Base-by-base conservation (phyloP, 1,140 invertebrate genomes). In the Diabrotica virgifera region DNA sequence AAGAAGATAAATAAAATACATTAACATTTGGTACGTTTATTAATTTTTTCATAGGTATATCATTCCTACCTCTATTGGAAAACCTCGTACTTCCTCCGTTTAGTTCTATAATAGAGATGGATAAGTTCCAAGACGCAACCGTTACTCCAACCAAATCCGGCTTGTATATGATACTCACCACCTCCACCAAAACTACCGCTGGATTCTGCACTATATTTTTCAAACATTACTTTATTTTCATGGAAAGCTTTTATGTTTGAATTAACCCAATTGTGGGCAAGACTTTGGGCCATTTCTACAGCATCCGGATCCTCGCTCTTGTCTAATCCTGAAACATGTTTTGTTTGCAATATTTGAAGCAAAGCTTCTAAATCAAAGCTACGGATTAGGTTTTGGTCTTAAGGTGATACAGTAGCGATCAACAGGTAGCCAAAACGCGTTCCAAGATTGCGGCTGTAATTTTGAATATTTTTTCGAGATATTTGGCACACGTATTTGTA, bases 101-200 rank as follows among this genome's bases (percentile, higher is more conserved):
- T 70, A 13, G 62, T 53, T 38, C 69, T 36, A 59, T 60, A 68
- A 24, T 66, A 70, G 14, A 65, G 63, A 61, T 70, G 62, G 54
- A 73, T 69, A 5, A 73, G 37, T 50, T 72, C 70, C 37, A 73
- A 68, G 9, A 72, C 63, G 6, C 95, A 89, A 3, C 95, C 95
- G 77, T 97, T 97, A 0, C 92, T 92, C 95, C 95, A 98, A 4
- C 95, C 95, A 76, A 98, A 98, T 9, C 96, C 96, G 10, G 85
- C 84, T 78, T 97, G 93, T 0, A 95, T 90, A 0, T 81, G 81
- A 76, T 97, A 97, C 80, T 98, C 96, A 0, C 95, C 95, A 0
- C 95, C 95, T 6, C 89, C 87, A 0, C 95, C 95, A 46, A 87
- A 85, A 14, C 84, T 80, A 5, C 93, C 93, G 0, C 86, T 84